A percentile compares a stretch with the other conserved stretches of the same genome.
Evolutionary conservation across 2,797 vertebrate genomes (phyloP).

Genomic region (Phaenicophaeus curvirostris): DNA sequence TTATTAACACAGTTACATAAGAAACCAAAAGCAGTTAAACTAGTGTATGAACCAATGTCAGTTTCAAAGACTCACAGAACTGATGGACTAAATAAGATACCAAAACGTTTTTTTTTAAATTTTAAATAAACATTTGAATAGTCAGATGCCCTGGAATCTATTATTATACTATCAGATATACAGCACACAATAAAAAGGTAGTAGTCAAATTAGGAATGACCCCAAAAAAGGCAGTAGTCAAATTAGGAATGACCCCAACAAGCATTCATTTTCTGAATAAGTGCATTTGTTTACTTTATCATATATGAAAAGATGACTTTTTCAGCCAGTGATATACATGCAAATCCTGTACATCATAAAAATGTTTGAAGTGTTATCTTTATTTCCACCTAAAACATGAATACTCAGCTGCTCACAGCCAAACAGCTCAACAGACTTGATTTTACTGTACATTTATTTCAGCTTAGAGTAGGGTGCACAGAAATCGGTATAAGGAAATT

Average conservation of each 20-base stretch:
- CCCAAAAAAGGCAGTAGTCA: not conserved
- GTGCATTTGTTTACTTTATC: not conserved
- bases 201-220: not conserved
- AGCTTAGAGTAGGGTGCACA: not conserved
- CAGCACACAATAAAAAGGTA: not conserved
- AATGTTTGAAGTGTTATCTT: not conserved
- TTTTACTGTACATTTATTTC: not conserved
- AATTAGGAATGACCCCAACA: not conserved
- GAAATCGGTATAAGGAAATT: not conserved
- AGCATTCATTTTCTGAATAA: not conserved
- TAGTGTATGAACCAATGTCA: not conserved
- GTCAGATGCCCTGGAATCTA: not conserved
- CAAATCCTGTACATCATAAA: not conserved
- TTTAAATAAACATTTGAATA: not conserved
- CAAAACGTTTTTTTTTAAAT: not conserved
- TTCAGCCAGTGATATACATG: not conserved
- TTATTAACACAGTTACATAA: not conserved
- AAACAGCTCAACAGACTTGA: not conserved
- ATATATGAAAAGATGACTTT: not conserved
- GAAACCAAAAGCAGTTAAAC: not conserved
- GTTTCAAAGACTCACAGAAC: not conserved
- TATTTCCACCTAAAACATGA: not conserved
- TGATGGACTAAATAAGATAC: not conserved
- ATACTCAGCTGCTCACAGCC: not conserved
- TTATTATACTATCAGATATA: not conserved